Evolutionary conservation across 2,797 vertebrate genomes (phyloP).

Genomic region (Carcharodon carcharias): DNA sequence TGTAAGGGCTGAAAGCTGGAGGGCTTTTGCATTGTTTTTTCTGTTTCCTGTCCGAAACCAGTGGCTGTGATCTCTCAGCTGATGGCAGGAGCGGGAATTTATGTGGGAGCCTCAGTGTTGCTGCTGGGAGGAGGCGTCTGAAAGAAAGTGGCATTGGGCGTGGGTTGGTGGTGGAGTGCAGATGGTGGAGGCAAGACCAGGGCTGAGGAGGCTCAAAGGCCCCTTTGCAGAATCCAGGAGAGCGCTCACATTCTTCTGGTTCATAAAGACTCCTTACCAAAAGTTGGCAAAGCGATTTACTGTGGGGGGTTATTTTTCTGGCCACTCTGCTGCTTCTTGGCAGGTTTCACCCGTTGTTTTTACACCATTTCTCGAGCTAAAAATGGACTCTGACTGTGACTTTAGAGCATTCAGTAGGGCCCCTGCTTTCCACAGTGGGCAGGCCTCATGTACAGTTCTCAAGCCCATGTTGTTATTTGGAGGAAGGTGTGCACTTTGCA

Average conservation of each 20-base stretch:
- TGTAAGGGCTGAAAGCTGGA: no score
- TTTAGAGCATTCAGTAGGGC: background rate
- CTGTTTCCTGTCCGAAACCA: background rate
- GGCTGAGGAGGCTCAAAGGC: background rate
- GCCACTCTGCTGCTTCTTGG: background rate
- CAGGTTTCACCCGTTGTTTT: background rate
- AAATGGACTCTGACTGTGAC: background rate
- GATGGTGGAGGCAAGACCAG: background rate
- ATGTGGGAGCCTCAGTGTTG: background rate
- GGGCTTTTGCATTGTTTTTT: no score
- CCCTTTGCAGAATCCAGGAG: background rate
- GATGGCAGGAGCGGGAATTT: background rate
- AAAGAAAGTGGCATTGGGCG: background rate
- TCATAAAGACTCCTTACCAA: background rate
- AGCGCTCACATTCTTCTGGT: background rate
- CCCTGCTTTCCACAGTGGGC: background rate
- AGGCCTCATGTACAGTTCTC: background rate
- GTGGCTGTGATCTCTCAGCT: background rate
- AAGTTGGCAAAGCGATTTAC: background rate
- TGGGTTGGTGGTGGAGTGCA: background rate
- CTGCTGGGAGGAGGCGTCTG: background rate
- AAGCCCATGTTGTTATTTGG: background rate
- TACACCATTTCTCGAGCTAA: background rate
- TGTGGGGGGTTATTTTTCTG: background rate
- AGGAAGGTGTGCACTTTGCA: no score